Percentiles rank a stretch among this genome's conserved stretches.
Evolutionary conservation across 2,797 vertebrate genomes (phyloP).

Genomic region (Mormyrus proboscirostris): DNA sequence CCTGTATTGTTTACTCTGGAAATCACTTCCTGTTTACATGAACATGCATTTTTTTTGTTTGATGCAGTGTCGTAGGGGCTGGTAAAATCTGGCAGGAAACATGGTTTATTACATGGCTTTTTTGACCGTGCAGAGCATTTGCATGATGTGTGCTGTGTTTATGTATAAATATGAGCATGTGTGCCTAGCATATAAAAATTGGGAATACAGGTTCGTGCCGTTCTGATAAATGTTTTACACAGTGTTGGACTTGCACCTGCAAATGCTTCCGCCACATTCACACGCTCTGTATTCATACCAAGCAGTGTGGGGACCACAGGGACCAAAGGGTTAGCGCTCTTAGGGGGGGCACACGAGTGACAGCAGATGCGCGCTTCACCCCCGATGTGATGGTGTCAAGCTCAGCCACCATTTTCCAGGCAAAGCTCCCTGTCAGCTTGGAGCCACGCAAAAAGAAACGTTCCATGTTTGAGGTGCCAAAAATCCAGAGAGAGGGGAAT

Average conservation of each 20-base stretch:
- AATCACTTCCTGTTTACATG: conserved; percentile 13
- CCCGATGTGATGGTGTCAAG: not conserved
- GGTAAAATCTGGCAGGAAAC: not conserved
- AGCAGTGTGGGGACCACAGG: not conserved
- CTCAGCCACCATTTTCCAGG: not conserved
- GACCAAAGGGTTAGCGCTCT: not conserved
- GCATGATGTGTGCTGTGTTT: not conserved
- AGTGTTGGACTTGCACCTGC: not conserved
- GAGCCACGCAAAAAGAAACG: not conserved
- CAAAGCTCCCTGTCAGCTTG: not conserved
- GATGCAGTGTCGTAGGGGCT: not conserved
- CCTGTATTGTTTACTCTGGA: not conserved
- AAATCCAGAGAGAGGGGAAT: not conserved
- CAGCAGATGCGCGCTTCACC: not conserved
- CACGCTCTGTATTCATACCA: not conserved
- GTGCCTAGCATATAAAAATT: not conserved
- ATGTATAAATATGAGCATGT: not conserved
- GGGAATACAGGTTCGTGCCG: not conserved
- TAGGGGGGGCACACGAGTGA: not conserved
- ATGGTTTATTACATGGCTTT: not conserved
- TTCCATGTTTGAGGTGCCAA: not conserved
- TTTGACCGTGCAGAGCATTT: not conserved
- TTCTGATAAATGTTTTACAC: not conserved
- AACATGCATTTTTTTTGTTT: not conserved
- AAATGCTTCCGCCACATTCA: not conserved